Percentiles rank a stretch among this genome's conserved stretches.
These are phyloP conservation scores for Hypomecis punctinalis DNA, from an alignment of 2,888 invertebrate species.

Conservation along the genomic window DNA sequence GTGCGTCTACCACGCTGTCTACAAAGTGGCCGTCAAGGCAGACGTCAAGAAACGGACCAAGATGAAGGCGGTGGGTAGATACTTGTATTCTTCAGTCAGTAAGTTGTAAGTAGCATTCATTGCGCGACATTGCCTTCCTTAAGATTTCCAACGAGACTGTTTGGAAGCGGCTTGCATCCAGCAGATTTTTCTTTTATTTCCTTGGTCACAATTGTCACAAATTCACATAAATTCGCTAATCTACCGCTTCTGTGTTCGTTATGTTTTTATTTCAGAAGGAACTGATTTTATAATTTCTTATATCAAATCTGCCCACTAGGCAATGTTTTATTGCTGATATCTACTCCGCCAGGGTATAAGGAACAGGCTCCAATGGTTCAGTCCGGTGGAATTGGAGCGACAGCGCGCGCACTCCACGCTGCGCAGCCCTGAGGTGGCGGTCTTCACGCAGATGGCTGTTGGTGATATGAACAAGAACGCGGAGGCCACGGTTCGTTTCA, in stretches of 20 bases:
- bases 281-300: too few relatives aligned
- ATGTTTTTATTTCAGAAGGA: too few relatives aligned
- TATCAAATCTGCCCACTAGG: too few relatives aligned
- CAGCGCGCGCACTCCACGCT: constrained; percentile 65
- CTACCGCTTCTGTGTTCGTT: too few relatives aligned
- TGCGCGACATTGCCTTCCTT: too few relatives aligned
- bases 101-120: too few relatives aligned
- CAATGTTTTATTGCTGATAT: neutral
- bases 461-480: constrained; percentile 50
- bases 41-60: constrained; percentile 68
- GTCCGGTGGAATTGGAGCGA: constrained; percentile 62
- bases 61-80: constrained; percentile 60
- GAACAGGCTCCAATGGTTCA: constrained; percentile 67
- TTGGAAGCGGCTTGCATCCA: too few relatives aligned
- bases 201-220: too few relatives aligned
- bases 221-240: too few relatives aligned
- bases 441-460: constrained; percentile 58
- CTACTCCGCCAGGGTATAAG: constrained; percentile 52
- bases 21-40: constrained; percentile 61
- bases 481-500: constrained; percentile 28
- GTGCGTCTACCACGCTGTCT: constrained; percentile 69
- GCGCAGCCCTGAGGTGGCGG: constrained; percentile 66
- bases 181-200: constrained; percentile 7
- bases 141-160: too few relatives aligned
- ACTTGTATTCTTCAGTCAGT: constrained; percentile 26